Evolutionary conservation across 2,888 invertebrate species (phyloP), one percentile per base, ranked within the genome.

Genomic region (Macrophya alboannulata): DNA sequence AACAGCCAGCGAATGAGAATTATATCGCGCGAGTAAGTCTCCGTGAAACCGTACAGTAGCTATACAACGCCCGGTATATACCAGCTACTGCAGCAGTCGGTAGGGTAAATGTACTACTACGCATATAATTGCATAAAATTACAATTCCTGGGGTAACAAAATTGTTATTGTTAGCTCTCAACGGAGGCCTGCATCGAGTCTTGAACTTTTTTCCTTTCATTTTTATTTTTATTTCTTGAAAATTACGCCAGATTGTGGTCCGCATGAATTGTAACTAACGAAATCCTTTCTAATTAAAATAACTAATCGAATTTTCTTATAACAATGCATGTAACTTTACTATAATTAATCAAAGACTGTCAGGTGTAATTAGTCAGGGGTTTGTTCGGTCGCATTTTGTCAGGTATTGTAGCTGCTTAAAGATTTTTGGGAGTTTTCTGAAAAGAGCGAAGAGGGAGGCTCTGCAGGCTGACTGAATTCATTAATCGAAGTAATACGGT

Each of bases 111-210:
- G 62, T 62, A 62, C 59, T 62, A 62, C 59, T 81, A 62, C 81
- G 81, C 40, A 81, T 81, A 81, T 81, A 81, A 81, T 81, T 81
- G 81, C 81, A 81, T 81, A 59, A 81, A 81, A 81, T 81, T 62
- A 81, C 81, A 4, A 81, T 81, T 81, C 59, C 37, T 62, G 43
- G 79, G 31, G 12, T 62, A 62, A 43, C 62, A 15, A 81, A 81
- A 81, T 81, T 81, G 62, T 81, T 81, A 59, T 62, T 31, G 77
- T 77, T 77, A 43, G 6, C 55, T 77, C 17, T 25, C 21, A n/a
- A 4, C 10, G 12, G 37, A 77, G 43, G n/a, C 74, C 15, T n/a
- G 6, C 17, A 8, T 9, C 17, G 17, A 12, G 51, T 51, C 31
- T 77, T 6, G 6, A 21, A 10, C 1, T 10, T 21, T 45, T 72